Evolutionary conservation across 2,888 invertebrate species (phyloP), one percentile per base, ranked within the genome.

Genomic region (Scaptomyza flava): DNA sequence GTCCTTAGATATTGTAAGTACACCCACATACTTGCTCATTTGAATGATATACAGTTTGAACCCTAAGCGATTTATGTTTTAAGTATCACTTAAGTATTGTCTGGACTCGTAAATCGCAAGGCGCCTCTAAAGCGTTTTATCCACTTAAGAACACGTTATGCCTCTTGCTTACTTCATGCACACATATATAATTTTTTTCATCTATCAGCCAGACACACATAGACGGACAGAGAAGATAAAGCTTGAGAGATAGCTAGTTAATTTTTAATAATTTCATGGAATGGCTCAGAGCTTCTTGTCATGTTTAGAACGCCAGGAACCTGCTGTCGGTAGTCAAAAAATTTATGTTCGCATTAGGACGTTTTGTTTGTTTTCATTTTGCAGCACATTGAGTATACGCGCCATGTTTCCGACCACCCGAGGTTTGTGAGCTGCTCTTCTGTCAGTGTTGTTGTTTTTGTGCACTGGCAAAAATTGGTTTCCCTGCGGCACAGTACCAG

Each of bases 41-140:
- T 64, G 67, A 60, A 73, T 60, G 64, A 76, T 60, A 54, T 77
- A 68, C 62, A 72, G 83, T 56, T 53, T 77, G 71, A 60, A 77
- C 83, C 81, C 70, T 69, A 72, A 86, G 83, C 80, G 68, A 60
- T 82, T 83, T 87, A 87, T 87, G 83, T 86, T 83, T 87, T 87
- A 88, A 83, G 82, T 83, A 87, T 80, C 82, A 87, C 87, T 87
- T 83, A 77, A 85, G 86, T 72, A 74, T 68, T 82, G 58, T 82
- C 79, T 85, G 87, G 71, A 72, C 72, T 80, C 88, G 65, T 85
- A 87, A 86, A 87, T 87, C 86, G 77, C 68, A 72, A 73, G 52
- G 47, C 54, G 69, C 60, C 73, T 68, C 68, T 62, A 52, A 76
- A 73, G 70, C 82, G 63, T 74, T 82, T 41, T 64, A 56, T 17